These are phyloP conservation scores for Tragelaphus eurycerus DNA, from an alignment of 2,797 vertebrate species.

Conservation along the genomic window DNA sequence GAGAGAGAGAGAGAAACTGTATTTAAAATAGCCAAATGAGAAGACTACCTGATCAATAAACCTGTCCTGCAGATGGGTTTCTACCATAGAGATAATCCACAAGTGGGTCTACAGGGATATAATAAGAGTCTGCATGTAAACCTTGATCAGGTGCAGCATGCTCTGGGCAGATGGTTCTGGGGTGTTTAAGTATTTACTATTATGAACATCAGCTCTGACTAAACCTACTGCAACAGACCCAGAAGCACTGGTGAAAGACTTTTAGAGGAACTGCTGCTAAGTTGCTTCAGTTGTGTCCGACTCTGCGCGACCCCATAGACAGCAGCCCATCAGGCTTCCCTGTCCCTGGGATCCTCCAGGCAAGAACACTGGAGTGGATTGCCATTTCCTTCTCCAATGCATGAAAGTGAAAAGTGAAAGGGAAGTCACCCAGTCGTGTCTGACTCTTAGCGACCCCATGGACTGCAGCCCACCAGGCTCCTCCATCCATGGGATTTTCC, in stretches of 20 bases:
- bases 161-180: neutral
- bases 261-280: neutral
- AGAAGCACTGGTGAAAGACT: neutral
- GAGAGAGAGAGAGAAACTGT: neutral
- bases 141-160: neutral
- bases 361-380: too few relatives aligned
- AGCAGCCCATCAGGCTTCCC: too few relatives aligned
- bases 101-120: neutral
- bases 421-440: too few relatives aligned
- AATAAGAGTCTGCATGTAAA: neutral
- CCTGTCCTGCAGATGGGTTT: neutral
- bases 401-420: too few relatives aligned
- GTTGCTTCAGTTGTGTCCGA: too few relatives aligned
- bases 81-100: neutral
- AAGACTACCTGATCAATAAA: neutral
- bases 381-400: too few relatives aligned
- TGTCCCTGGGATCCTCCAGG: too few relatives aligned
- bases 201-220: neutral
- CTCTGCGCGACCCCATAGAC: too few relatives aligned
- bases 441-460: too few relatives aligned
- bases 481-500: too few relatives aligned
- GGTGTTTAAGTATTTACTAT: neutral
- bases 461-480: too few relatives aligned
- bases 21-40: slow-evolving; percentile 25
- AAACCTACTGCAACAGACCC: neutral